phyloP scores from a whole-genome alignment of 2,797 vertebrate genomes.

The Tarsius wallacei region DNA sequence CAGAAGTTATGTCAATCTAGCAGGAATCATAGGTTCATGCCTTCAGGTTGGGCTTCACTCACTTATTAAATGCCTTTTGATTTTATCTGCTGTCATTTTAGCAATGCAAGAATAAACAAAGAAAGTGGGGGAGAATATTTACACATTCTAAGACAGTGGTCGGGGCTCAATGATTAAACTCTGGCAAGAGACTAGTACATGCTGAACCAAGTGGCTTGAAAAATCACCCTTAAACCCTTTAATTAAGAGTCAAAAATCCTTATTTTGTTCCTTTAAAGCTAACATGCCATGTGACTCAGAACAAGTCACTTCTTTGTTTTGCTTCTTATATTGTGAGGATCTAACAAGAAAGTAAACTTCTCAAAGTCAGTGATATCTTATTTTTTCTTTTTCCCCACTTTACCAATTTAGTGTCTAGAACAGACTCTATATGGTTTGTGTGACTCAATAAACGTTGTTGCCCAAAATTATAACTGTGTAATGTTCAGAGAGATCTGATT shows the following conservation, averaged over 20 bases:
- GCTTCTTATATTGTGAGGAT: background rate
- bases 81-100: constrained; percentile 9
- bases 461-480: background rate
- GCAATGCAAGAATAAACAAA: constrained; percentile 41
- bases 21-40: background rate
- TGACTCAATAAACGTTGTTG: constrained; percentile 33
- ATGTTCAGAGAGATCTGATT: constrained; percentile 25
- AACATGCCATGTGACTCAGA: background rate
- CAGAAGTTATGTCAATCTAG: constrained; percentile 18
- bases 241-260: constrained; percentile 50
- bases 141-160: background rate
- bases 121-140: background rate
- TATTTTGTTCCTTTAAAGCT: constrained; percentile 14
- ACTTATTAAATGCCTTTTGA: background rate
- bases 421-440: background rate
- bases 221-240: constrained; percentile 4
- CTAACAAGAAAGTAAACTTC: constrained; percentile 42
- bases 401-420: background rate
- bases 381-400: background rate
- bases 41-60: background rate
- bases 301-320: constrained; percentile 44
- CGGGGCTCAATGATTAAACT: background rate
- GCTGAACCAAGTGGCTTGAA: background rate
- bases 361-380: background rate
- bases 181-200: background rate